A percentile compares a stretch with the other conserved stretches of the same genome.
Conservation (phyloP, 37 sponge, comb jelly and placozoan species). For the Oscarella lobularis region DNA sequence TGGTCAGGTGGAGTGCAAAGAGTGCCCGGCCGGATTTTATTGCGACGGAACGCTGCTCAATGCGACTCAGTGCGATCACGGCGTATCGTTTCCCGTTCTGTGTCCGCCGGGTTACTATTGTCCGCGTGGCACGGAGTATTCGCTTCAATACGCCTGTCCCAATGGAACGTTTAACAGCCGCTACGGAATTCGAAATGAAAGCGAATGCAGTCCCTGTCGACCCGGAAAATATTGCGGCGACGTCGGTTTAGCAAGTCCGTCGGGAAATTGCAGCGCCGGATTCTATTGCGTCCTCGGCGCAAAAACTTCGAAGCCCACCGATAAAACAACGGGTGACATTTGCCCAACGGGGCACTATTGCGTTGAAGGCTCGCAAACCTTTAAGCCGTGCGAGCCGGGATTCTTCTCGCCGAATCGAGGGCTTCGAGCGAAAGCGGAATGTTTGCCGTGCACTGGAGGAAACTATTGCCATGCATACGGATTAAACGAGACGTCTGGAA, state of each 20-base stretch:
- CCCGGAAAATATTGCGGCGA: conserved; percentile 15
- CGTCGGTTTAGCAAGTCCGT: conserved; percentile 6
- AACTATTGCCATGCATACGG: conserved; percentile 4
- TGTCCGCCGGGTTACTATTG: conserved; percentile 31
- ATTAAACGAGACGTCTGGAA: conserved; percentile 11
- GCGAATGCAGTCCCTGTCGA: conserved; percentile 12
- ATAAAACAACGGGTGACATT: conserved; percentile 8
- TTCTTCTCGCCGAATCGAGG: conserved; percentile 12
- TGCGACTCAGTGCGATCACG: not conserved
- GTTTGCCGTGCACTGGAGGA: conserved; percentile 19
- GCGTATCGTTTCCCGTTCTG: not conserved
- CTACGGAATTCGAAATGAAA: not conserved
- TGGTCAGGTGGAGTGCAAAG: not conserved
- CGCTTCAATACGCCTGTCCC: conserved; percentile 13
- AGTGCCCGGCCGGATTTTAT: not conserved
- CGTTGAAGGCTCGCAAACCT: not conserved
- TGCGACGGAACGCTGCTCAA: not conserved
- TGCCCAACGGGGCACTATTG: conserved; percentile 22
- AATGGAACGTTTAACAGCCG: conserved; percentile 11
- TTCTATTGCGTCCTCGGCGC: conserved; percentile 20
- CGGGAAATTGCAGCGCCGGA: conserved; percentile 17
- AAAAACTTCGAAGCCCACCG: conserved; percentile 8
- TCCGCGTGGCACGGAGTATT: conserved; percentile 6
- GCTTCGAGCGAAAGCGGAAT: conserved; percentile 10
- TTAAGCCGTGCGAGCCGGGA: conserved; percentile 21